Evolutionary conservation across 2,113 vertebrate species (phyloP).

Genomic region (Dolichotis patagonum): DNA sequence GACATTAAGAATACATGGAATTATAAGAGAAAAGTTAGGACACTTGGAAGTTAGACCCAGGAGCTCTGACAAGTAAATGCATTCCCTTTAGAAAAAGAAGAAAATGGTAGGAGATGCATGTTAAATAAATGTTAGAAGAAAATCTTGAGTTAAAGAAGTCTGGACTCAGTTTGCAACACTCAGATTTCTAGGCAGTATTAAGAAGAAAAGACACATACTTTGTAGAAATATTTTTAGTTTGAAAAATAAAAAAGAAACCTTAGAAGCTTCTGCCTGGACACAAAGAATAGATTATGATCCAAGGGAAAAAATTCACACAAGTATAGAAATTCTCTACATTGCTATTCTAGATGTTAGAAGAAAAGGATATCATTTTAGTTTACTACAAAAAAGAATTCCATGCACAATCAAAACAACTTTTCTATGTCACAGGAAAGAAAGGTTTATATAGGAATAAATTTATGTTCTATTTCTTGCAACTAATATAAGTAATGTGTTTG

Average conservation of each 20-base stretch:
- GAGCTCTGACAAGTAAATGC: not conserved
- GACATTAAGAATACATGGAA: not conserved
- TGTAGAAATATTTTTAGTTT: not conserved
- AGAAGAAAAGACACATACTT: not conserved
- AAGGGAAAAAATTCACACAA: not conserved
- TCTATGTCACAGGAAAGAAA: slow-evolving; percentile 14
- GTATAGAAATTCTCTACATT: not conserved
- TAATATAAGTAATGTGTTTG: not conserved
- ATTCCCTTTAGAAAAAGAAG: not conserved
- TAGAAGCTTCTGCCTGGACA: not conserved
- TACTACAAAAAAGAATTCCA: not conserved
- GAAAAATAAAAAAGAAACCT: not conserved
- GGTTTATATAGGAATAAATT: not conserved
- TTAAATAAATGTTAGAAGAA: not conserved
- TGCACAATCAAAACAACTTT: not conserved
- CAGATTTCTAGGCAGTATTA: not conserved
- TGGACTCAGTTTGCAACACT: not conserved
- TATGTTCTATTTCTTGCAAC: not conserved
- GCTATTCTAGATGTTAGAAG: not conserved
- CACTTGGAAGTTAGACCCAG: not conserved
- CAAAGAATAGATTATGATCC: not conserved
- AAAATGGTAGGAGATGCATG: not conserved
- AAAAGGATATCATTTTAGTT: not conserved
- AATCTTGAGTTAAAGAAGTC: slow-evolving; percentile 12
- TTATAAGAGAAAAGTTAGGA: not conserved